These are phyloP conservation scores for Cervus canadensis DNA, from an alignment of 2,113 vertebrate species.

Conservation along the genomic window DNA sequence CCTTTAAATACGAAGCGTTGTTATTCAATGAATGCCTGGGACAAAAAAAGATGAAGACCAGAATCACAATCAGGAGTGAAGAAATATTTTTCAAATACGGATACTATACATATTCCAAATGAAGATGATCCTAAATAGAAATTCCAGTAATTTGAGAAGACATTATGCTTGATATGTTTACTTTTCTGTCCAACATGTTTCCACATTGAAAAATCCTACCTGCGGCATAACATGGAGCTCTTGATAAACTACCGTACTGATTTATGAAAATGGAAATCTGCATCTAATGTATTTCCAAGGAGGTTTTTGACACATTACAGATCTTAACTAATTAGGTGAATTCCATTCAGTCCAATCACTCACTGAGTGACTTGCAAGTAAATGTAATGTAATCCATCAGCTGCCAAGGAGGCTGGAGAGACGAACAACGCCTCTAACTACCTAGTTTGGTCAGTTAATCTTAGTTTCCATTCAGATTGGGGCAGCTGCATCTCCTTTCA, in stretches of 20 bases:
- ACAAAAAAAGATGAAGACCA: not conserved
- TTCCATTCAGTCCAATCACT: constrained; percentile 13
- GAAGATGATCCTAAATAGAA: not conserved
- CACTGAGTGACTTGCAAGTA: constrained; percentile 27
- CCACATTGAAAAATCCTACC: not conserved
- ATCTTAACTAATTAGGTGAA: constrained; percentile 41
- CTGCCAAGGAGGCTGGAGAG: not conserved
- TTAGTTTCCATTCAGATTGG: not conserved
- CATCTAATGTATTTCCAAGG: constrained; percentile 7
- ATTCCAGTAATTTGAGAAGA: not conserved
- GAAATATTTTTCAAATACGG: not conserved
- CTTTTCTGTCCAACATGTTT: not conserved
- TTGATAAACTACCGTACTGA: not conserved
- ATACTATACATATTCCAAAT: not conserved
- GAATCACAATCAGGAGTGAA: not conserved
- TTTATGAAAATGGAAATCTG: constrained; percentile 16
- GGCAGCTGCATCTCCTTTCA: not conserved
- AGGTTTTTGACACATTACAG: constrained; percentile 15
- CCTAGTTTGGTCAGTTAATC: not conserved
- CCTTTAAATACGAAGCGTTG: too few species aligned
- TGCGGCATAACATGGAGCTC: not conserved
- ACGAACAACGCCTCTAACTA: not conserved
- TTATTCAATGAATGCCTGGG: not conserved
- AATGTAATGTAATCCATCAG: not conserved
- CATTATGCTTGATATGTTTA: not conserved